Conservation (phyloP, 1,140 invertebrate genomes). For the Cyclina sinensis region DNA sequence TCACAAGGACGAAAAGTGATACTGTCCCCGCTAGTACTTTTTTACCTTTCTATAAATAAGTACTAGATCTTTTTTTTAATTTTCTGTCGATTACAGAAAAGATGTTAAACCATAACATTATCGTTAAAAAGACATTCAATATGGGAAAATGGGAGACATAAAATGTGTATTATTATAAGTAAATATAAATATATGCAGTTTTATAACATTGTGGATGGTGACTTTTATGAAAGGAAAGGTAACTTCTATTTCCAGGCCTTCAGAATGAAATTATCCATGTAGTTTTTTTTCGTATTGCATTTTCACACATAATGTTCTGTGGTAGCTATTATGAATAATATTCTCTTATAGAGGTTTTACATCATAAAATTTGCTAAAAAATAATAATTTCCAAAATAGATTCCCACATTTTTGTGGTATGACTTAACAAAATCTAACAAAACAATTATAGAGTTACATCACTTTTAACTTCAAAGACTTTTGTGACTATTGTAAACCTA, state of each 20-base stretch:
- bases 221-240: not conserved
- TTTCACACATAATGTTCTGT: not conserved
- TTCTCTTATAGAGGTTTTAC: not conserved
- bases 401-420: not conserved
- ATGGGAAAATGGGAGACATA: not conserved
- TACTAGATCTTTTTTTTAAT: conserved; percentile 5
- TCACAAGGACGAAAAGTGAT: not conserved
- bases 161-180: conserved; percentile 25
- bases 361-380: no score
- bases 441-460: conserved; percentile 19
- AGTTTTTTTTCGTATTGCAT: not conserved
- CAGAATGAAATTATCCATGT: not conserved
- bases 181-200: not conserved
- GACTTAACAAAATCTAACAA: not conserved
- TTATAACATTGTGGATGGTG: not conserved
- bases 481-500: not conserved
- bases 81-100: not conserved
- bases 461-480: conserved; percentile 37
- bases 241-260: not conserved
- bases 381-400: no score
- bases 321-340: not conserved
- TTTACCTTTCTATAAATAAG: conserved; percentile 21
- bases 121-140: conserved; percentile 53
- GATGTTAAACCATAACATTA: not conserved
- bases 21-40: not conserved